Evolutionary conservation across 2,113 vertebrate genomes (phyloP).

Genomic region (Barnardius zonarius): DNA sequence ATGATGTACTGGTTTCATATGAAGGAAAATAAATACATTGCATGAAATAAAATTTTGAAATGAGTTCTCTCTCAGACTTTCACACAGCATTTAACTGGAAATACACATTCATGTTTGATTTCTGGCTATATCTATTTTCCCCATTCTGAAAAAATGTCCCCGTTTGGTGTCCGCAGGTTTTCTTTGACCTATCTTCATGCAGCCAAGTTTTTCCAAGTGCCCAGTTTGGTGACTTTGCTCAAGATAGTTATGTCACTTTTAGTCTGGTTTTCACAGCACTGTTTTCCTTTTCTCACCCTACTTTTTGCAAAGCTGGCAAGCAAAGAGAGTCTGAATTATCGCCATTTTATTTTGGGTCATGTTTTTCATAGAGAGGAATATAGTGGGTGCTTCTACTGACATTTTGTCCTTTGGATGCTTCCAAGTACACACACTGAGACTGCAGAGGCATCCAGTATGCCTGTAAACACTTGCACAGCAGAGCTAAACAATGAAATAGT

Average conservation of each 20-base stretch:
- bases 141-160: neutral
- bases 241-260: neutral
- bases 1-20: neutral
- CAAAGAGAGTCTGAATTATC: neutral
- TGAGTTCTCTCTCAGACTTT: neutral
- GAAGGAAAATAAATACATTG: neutral
- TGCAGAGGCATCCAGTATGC: slow-evolving; percentile 3
- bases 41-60: neutral
- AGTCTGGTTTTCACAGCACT: neutral
- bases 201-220: neutral
- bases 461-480: slow-evolving; percentile 45
- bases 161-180: neutral
- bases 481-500: slow-evolving; percentile 67
- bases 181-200: neutral
- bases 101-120: neutral
- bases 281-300: neutral
- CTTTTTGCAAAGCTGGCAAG: neutral
- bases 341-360: neutral
- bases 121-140: neutral
- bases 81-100: neutral
- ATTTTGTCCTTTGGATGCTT: slow-evolving; percentile 5
- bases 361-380: neutral
- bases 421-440: neutral
- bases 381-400: neutral
- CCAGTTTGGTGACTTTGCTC: neutral